Evolutionary conservation across 1,140 invertebrate genomes (phyloP).

Genomic region (Carposina sasakii): DNA sequence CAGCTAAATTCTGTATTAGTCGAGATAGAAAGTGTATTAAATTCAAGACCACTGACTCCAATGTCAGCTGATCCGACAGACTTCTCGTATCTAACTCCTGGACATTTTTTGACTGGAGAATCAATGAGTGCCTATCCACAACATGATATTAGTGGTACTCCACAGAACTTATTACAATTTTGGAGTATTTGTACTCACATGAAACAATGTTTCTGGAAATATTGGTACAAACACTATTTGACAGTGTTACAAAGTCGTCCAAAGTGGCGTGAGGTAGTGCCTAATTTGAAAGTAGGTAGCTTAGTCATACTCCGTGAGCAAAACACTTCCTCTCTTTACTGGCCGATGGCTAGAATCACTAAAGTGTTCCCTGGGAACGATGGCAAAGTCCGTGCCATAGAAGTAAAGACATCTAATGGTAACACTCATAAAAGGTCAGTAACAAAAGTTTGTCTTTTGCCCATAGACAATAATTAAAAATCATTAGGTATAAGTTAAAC

Average conservation of each 20-base stretch:
- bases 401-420: background rate
- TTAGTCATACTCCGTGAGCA: background rate
- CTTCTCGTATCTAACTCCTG: background rate
- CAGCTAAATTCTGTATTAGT: background rate
- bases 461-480: slow-evolving; percentile 1
- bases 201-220: background rate
- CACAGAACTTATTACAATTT: no score
- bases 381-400: background rate
- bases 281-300: background rate
- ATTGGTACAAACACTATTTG: background rate
- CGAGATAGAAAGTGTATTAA: slow-evolving; percentile 9
- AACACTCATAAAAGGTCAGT: background rate
- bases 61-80: background rate
- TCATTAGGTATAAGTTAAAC: background rate
- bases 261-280: background rate
- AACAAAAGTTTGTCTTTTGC: background rate
- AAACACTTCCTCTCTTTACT: background rate
- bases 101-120: background rate
- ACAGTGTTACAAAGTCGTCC: background rate
- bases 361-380: background rate
- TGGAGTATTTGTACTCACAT: no score
- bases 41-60: slow-evolving; percentile 5
- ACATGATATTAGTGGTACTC: background rate
- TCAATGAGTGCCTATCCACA: background rate
- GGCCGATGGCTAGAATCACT: background rate